phyloP scores from a whole-genome alignment of 2,888 invertebrate species.

The Leptopilina myrica region DNA sequence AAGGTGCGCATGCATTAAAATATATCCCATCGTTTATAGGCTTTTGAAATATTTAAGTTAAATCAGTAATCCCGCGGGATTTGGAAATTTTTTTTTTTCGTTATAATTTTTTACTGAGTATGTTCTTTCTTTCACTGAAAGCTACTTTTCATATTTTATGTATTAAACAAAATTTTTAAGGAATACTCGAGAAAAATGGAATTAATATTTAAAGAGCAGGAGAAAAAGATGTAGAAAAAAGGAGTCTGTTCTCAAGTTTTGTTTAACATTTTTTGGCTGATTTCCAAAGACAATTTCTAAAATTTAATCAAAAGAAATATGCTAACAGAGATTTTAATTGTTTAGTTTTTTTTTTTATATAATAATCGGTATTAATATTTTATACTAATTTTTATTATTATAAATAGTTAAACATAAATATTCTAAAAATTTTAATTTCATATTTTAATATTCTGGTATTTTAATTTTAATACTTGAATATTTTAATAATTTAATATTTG shows the following conservation, averaged over 20 bases:
- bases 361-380: neutral
- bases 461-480: too few species aligned
- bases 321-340: too few species aligned
- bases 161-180: neutral
- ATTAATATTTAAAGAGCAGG: neutral
- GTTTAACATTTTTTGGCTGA: neutral
- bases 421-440: too few species aligned
- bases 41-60: conserved; percentile 16
- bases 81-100: neutral
- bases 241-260: neutral
- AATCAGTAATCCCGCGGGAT: conserved; percentile 4
- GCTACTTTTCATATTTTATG: neutral
- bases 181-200: neutral
- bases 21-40: neutral
- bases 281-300: neutral
- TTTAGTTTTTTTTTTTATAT: neutral
- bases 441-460: too few species aligned
- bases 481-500: too few species aligned
- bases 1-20: neutral
- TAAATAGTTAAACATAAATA: too few species aligned
- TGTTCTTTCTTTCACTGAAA: neutral
- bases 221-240: neutral
- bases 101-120: neutral
- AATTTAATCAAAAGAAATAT: neutral
- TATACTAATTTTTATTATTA: too few species aligned